Evolutionary conservation across 2,113 vertebrate genomes (phyloP).

Genomic region (Cheirogaleus medius): DNA sequence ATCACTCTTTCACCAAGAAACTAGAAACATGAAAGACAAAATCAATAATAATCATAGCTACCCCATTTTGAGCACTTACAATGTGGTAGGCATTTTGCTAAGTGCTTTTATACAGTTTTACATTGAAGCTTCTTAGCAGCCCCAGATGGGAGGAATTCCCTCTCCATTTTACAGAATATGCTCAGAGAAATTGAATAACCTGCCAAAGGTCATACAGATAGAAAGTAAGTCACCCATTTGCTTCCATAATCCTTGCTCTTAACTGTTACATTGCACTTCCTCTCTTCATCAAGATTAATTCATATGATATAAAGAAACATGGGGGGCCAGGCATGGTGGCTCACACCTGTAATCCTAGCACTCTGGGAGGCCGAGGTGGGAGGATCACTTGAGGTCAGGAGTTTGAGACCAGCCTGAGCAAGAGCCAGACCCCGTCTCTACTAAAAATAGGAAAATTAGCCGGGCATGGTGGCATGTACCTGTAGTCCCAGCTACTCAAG

Average conservation of each 20-base stretch:
- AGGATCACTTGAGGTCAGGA: too few relatives aligned
- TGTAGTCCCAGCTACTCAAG: too few relatives aligned
- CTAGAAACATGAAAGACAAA: neutral
- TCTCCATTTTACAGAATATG: neutral
- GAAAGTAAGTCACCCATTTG: neutral
- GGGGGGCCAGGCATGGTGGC: neutral
- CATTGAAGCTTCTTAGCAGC: neutral
- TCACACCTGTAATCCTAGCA: too few relatives aligned
- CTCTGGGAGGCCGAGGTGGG: too few relatives aligned
- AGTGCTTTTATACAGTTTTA: neutral
- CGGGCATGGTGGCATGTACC: too few relatives aligned
- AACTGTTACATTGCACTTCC: neutral
- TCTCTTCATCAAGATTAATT: neutral
- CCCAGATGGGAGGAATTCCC: neutral
- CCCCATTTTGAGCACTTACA: neutral
- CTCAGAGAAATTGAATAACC: neutral
- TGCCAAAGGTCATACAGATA: neutral
- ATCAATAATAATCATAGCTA: neutral
- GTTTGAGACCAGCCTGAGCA: too few relatives aligned
- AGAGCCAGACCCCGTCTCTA: too few relatives aligned
- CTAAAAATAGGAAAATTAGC: too few relatives aligned
- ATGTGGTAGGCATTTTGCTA: neutral
- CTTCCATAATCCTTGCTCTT: neutral
- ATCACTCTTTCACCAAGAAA: neutral
- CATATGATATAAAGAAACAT: neutral